Evolutionary conservation across 2,888 invertebrate species (phyloP).

Genomic region (Drosophila paramelanica): DNA sequence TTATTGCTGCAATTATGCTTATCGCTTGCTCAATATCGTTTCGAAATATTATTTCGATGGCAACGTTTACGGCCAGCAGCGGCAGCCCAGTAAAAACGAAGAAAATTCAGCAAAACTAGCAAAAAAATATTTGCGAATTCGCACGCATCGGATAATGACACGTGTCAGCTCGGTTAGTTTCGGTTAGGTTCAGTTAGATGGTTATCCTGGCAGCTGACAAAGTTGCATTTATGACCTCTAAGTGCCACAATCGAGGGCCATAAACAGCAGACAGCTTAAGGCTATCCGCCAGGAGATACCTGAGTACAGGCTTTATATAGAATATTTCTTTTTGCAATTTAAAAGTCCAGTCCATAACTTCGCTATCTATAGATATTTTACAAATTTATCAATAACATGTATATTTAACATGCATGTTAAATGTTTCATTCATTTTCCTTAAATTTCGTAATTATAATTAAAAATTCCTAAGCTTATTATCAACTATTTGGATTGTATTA

Average conservation of each 20-base stretch:
- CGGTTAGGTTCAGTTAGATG: constrained; percentile 7
- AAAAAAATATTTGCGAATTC: constrained; percentile 15
- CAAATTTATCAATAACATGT: too few species aligned
- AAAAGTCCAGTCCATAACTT: background rate
- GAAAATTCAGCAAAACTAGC: constrained; percentile 20
- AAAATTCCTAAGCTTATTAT: background rate
- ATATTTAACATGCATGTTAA: too few species aligned
- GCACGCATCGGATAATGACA: constrained; percentile 41
- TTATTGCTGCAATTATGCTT: constrained; percentile 85
- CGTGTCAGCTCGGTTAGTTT: constrained; percentile 26
- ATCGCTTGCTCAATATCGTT: constrained; percentile 80
- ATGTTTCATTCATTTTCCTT: background rate
- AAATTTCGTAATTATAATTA: background rate
- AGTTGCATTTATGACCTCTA: constrained; percentile 37
- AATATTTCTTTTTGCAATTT: background rate
- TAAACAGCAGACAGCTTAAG: constrained; percentile 31
- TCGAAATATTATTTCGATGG: constrained; percentile 80
- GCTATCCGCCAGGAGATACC: background rate
- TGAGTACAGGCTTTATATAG: background rate
- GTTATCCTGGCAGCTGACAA: constrained; percentile 50
- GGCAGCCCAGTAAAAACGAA: background rate
- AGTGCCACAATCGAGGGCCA: constrained; percentile 24
- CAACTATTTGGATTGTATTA: constrained; percentile 13
- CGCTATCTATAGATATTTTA: too few species aligned
- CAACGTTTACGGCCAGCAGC: constrained; percentile 50